phyloP scores from a whole-genome alignment of 2,888 invertebrate genomes.

The Ormyrus rosae region DNA sequence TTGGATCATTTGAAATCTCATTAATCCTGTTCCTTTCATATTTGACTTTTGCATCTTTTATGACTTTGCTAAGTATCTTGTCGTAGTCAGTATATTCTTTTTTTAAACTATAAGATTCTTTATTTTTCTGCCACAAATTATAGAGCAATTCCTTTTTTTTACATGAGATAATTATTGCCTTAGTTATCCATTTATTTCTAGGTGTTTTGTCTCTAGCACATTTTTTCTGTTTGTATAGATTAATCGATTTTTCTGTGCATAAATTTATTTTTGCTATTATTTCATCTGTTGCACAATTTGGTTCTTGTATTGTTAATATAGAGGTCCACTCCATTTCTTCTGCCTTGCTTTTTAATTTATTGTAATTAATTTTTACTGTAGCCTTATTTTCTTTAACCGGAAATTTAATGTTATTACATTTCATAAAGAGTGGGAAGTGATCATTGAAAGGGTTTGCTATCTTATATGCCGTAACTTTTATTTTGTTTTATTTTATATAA shows the following conservation, averaged over 20 bases:
- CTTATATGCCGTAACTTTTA: background rate
- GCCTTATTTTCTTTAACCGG: too few species aligned
- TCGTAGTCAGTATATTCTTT: too few species aligned
- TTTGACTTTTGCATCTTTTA: background rate
- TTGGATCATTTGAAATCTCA: background rate
- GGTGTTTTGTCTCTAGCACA: background rate
- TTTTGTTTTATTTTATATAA: slow-evolving; percentile 2
- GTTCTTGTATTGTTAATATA: background rate
- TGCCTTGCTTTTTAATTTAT: background rate
- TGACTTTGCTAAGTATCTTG: too few species aligned
- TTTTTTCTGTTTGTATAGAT: background rate
- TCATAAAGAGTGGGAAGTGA: background rate
- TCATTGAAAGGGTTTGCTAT: slow-evolving; percentile 9
- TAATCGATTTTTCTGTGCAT: background rate
- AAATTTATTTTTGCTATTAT: background rate
- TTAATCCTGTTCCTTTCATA: background rate
- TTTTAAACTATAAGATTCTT: too few species aligned
- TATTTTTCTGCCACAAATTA: too few species aligned
- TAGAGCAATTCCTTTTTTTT: too few species aligned
- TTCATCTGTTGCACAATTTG: background rate
- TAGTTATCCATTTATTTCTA: background rate
- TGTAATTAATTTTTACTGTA: background rate
- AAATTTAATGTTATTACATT: background rate
- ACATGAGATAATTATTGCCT: too few species aligned
- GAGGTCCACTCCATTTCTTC: too few species aligned